Evolutionary conservation across 2,113 vertebrate species (phyloP).

Genomic region (Megaleporinus macrocephalus): DNA sequence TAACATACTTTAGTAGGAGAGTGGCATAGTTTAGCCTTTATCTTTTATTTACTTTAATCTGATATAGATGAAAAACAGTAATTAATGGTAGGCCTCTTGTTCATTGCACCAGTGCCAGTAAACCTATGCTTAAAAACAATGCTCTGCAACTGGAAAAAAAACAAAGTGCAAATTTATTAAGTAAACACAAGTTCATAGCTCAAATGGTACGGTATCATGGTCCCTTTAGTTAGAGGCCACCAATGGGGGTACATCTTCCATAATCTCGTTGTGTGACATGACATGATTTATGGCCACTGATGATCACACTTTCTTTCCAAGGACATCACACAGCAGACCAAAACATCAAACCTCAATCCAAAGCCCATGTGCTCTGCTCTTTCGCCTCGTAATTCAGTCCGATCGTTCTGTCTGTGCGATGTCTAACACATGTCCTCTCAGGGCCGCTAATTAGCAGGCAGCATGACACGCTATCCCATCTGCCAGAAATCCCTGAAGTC

Average conservation of each 20-base stretch:
- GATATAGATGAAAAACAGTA: no score
- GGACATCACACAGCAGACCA: background rate
- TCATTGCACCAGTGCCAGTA: no score
- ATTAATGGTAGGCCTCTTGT: no score
- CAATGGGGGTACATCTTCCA: background rate
- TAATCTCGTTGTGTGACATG: background rate
- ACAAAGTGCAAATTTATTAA: no score
- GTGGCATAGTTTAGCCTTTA: no score
- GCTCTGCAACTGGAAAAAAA: no score
- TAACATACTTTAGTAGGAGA: no score
- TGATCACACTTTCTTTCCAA: constrained; percentile 12
- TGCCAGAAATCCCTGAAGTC: constrained; percentile 13
- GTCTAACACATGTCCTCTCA: constrained; percentile 44
- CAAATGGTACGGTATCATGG: no score
- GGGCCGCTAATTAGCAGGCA: constrained; percentile 29
- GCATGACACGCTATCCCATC: constrained; percentile 8
- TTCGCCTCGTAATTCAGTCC: background rate
- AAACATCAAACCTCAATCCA: background rate
- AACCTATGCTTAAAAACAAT: no score
- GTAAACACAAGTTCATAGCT: no score
- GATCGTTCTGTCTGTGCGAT: constrained; percentile 30
- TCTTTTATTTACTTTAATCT: no score
- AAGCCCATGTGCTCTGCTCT: background rate
- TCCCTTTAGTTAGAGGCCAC: background rate
- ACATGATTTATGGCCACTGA: constrained; percentile 7